A percentile compares a stretch with the other conserved stretches of the same genome.
Conservation (phyloP, 2,113 vertebrate genomes). For the Ctenomys sociabilis region DNA sequence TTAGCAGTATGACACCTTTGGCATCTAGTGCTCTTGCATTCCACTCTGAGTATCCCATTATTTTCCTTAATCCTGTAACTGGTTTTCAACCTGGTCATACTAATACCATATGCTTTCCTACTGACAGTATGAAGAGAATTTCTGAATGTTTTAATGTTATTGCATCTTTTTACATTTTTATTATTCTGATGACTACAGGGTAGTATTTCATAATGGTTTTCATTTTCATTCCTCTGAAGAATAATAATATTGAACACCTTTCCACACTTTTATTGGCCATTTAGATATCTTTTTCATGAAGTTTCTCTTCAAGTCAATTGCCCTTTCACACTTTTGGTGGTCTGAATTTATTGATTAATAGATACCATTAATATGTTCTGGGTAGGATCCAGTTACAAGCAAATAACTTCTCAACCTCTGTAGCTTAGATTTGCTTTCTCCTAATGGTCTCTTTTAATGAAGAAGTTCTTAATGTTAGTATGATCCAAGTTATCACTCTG, state of each 20-base stretch:
- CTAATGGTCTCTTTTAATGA: not conserved
- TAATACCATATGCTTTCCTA: not conserved
- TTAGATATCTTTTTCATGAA: not conserved
- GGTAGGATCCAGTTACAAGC: not conserved
- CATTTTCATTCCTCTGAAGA: not conserved
- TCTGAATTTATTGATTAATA: not conserved
- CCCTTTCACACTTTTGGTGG: not conserved
- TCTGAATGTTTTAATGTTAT: not conserved
- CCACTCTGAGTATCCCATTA: not conserved
- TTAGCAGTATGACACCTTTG: not conserved
- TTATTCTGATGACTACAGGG: not conserved
- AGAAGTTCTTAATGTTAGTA: not conserved
- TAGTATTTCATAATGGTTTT: not conserved
- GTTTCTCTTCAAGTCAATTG: not conserved
- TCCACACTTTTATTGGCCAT: not conserved
- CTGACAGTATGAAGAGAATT: not conserved
- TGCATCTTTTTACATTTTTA: not conserved
- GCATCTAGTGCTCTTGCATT: not conserved
- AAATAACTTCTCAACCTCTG: not conserved
- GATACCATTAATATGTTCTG: not conserved
- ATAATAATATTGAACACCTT: not conserved
- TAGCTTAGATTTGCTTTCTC: not conserved
- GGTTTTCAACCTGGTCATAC: not conserved
- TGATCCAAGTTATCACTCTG: not conserved
- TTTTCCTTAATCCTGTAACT: not conserved